Evolutionary conservation across 2,888 invertebrate genomes (phyloP), one percentile per base, ranked within the genome.

Genomic region (Itoplectis maculator): DNA sequence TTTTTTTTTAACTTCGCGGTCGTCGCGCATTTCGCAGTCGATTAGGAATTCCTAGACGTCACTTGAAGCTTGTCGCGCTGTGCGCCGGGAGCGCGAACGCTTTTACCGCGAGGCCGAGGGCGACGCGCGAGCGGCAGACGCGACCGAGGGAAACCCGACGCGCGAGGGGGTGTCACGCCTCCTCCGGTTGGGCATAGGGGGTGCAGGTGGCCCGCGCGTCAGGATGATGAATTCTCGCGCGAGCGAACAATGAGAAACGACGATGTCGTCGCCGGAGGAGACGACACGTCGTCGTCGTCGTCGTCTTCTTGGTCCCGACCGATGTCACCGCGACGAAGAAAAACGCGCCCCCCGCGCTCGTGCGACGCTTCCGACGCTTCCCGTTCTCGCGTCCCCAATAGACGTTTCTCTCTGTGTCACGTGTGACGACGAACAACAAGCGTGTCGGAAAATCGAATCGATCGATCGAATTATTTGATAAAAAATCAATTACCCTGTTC

Each of bases 191-290:
- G 18, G 37, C 40, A 78, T n/a, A n/a, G n/a, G n/a, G 82, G 79
- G 79, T 88, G 88, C 90, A 90, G 89, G 90, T 90, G 90, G 86
- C 86, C 88, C 86, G 86, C 88, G 86, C 84, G 88, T 88, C 89
- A 86, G 75, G 87, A 89, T 88, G 87, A 90, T 89, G 87, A 89
- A 89, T 86, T 88, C 88, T 87, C 87, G 86, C 84, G 84, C 88
- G 84, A 82, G 81, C 86, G 88, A 88, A 89, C 89, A 90, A 90
- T 90, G 87, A 86, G 82, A 85, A 59, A 73, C 74, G 75, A 66
- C 74, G 42, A 68, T 51, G 20, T 72, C 29, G 18, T 29, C 29
- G n/a, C n/a, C 29, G 29, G 29, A 29, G 29, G 5, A 29, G 29
- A 37, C 83, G 85, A 83, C 87, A 82, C 29, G 85, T 86, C 86